Base-by-base conservation (phyloP, 2,113 vertebrate genomes). In the Micronycteris hirsuta region DNA sequence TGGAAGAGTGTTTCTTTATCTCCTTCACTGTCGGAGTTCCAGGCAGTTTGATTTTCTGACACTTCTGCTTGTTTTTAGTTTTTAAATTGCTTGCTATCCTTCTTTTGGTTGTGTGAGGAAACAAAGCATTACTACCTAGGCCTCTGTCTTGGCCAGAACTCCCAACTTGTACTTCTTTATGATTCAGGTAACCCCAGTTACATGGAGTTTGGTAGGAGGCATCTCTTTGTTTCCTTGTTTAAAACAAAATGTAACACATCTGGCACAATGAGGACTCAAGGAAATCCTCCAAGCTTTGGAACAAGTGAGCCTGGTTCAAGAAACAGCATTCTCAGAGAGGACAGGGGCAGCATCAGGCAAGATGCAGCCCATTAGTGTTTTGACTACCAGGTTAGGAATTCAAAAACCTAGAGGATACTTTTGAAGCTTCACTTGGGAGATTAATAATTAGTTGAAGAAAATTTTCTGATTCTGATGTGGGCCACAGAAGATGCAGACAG, bases 281-380 rank as follows among this genome's bases (percentile, higher is more conserved):
- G 36, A 68, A 70, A 45, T 12, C 17, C 33, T n/a, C 17, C 10
- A 61, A 45, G 3, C 26, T 87, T 86, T 47, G 13, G 10, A 61
- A 74, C 31, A 33, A 94, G 14, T 36, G 5, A n/a, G 68, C 4
- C n/a, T 8, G 15, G 28, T n/a, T 8, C 15, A 33, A 52, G 36
- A 78, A 38, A 38, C 56, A 71, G 2, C 9, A 38, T 26, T 63
- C 14, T 73, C 13, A 16, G 3, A 28, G 24, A 54, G 41, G 4
- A 8, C 12, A 85, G 71, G 26, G n/a, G 15, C 56, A 85, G 58
- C 24, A 22, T 26, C 19, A 67, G 13, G 10, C 14, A 61, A 78
- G 19, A 22, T 1, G 11, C 0, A 1, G 0, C 2, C 43, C 16
- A 2, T 9, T 14, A 10, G 19, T 24, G 7, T 14, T 68, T 73